Percentiles rank a stretch among this genome's conserved stretches.
Conservation (phyloP, 2,888 invertebrate species). For the Dendrolimus pini region DNA sequence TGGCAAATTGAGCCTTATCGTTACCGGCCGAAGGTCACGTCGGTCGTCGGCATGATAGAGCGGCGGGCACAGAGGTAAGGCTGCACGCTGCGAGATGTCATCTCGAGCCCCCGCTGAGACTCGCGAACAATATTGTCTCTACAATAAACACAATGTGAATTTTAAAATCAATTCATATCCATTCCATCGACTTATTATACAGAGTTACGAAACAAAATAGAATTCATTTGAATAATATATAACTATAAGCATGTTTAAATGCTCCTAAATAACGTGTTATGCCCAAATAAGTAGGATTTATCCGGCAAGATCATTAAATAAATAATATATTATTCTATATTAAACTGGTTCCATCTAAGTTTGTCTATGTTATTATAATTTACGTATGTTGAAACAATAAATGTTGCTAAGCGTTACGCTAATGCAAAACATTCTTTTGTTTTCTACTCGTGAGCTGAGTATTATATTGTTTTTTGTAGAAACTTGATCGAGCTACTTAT, state of each 20-base stretch:
- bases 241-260: conserved; percentile 18
- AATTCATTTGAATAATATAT: conserved; percentile 4
- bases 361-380: conserved; percentile 11
- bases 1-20: conserved; percentile 18
- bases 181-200: conserved; percentile 41
- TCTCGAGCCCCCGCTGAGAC: conserved; percentile 66
- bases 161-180: conserved; percentile 69
- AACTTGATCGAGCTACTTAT: no score
- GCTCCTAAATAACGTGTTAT: conserved; percentile 28
- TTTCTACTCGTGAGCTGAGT: no score
- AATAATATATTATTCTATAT: conserved; percentile 14
- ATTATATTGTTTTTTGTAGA: no score
- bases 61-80: conserved; percentile 48
- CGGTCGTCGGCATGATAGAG: conserved; percentile 16
- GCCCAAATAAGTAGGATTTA: conserved; percentile 26
- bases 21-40: conserved; percentile 10
- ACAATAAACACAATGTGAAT: conserved; percentile 64
- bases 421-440: no score
- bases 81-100: conserved; percentile 74
- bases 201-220: conserved; percentile 30
- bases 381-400: neutral
- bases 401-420: neutral
- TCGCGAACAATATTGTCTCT: conserved; percentile 74
- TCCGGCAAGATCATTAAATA: conserved; percentile 21
- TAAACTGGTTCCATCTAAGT: conserved; percentile 16